phyloP scores from a whole-genome alignment of 2,888 invertebrate species.

The Drosophila conformis region DNA sequence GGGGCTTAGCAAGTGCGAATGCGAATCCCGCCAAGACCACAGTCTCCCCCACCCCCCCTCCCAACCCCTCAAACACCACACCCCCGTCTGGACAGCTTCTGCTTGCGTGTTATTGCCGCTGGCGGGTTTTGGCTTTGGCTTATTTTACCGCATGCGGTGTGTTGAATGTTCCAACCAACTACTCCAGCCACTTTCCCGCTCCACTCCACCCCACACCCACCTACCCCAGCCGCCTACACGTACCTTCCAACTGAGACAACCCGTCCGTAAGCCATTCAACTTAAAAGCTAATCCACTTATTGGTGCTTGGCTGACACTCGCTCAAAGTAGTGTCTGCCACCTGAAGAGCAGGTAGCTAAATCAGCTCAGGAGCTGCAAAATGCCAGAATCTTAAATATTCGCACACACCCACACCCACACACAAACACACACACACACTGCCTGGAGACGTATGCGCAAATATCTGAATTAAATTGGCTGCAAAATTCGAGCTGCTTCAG shows the following conservation, averaged over 20 bases:
- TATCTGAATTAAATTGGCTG: conserved; percentile 41
- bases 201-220: background rate
- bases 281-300: conserved; percentile 74
- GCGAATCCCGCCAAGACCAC: conserved; percentile 19
- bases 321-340: conserved; percentile 55
- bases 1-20: conserved; percentile 60
- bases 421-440: too few species aligned
- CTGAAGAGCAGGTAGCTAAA: conserved; percentile 42
- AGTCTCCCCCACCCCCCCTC: background rate
- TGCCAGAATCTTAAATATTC: conserved; percentile 45
- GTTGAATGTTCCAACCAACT: conserved; percentile 31
- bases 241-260: conserved; percentile 1
- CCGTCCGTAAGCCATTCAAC: conserved; percentile 54
- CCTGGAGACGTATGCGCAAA: conserved; percentile 37
- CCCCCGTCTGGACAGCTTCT: conserved; percentile 34
- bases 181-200: background rate
- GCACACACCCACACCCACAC: background rate
- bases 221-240: background rate
- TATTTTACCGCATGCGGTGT: conserved; percentile 63
- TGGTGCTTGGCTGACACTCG: conserved; percentile 50
- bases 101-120: conserved; percentile 37
- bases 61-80: background rate
- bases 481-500: conserved; percentile 28
- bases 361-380: conserved; percentile 35
- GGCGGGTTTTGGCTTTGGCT: conserved; percentile 45